Conservation (phyloP, 2,888 invertebrate genomes). For the Dicyrtoma fusca region DNA sequence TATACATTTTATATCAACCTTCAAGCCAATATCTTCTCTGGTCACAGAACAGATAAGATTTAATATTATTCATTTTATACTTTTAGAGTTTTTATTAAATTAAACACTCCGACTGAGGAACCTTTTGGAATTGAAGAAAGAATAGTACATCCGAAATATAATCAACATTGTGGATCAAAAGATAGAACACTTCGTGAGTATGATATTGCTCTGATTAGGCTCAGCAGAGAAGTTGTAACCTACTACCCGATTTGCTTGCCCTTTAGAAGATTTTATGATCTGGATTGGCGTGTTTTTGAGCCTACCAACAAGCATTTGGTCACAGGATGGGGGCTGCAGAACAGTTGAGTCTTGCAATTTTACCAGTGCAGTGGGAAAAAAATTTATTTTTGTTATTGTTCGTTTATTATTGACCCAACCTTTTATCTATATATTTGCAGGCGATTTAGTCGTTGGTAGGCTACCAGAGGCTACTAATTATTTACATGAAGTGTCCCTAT, state of each 20-base stretch:
- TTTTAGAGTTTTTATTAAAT: too few relatives aligned
- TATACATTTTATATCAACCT: too few relatives aligned
- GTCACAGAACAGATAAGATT: too few relatives aligned
- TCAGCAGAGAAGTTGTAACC: neutral
- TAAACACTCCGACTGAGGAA: neutral
- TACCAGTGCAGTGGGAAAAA: too few relatives aligned
- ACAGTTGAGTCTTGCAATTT: neutral
- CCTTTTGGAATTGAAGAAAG: neutral
- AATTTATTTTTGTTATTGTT: too few relatives aligned
- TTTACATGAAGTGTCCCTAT: slow-evolving; percentile 11
- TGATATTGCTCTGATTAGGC: slow-evolving; percentile 17
- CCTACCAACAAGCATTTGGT: neutral
- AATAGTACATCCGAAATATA: neutral
- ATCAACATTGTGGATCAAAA: neutral
- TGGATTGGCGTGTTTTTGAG: neutral
- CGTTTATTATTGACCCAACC: too few relatives aligned
- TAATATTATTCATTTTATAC: too few relatives aligned
- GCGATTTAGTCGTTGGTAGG: too few relatives aligned
- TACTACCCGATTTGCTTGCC: slow-evolving; percentile 14
- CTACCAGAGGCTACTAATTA: neutral
- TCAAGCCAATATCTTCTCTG: too few relatives aligned
- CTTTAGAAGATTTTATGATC: neutral
- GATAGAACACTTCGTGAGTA: neutral
- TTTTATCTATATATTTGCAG: too few relatives aligned
- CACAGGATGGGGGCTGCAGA: slow-evolving; percentile 7